Conservation (phyloP, 2,797 vertebrate genomes). For the Argya squamiceps region DNA sequence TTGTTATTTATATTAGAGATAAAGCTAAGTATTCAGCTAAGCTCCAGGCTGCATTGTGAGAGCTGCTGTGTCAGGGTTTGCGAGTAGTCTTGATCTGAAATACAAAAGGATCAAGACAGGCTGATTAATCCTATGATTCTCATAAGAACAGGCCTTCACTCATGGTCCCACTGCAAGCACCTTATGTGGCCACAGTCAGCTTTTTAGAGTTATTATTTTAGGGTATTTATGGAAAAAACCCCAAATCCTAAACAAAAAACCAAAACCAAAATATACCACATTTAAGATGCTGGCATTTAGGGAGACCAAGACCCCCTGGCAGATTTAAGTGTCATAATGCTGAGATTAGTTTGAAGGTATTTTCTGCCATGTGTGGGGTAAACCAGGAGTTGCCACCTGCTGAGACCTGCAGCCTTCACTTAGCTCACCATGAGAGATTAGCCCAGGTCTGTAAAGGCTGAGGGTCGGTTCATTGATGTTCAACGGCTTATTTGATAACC, state of each 20-base stretch:
- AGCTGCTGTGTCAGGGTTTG: conserved; percentile 11
- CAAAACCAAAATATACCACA: neutral
- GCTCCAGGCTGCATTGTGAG: neutral
- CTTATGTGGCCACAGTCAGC: neutral
- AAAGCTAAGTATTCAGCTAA: neutral
- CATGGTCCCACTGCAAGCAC: neutral
- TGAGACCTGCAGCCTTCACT: neutral
- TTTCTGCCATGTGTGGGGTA: neutral
- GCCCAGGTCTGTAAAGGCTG: neutral
- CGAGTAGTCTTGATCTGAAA: conserved; percentile 16
- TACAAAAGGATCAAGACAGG: neutral
- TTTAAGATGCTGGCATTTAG: neutral
- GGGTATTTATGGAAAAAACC: neutral
- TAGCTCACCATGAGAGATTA: neutral
- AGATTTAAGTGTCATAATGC: neutral
- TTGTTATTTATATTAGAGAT: conserved; percentile 37
- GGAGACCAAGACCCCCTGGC: neutral
- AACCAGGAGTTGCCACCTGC: neutral
- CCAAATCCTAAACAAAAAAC: neutral
- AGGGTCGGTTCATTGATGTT: neutral
- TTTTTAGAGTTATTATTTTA: neutral
- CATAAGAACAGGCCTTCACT: neutral
- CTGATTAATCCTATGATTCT: neutral
- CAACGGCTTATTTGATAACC: neutral
- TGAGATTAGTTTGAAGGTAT: neutral